phyloP scores from a whole-genome alignment of 2,113 vertebrate genomes.

The Bambusicola thoracicus region DNA sequence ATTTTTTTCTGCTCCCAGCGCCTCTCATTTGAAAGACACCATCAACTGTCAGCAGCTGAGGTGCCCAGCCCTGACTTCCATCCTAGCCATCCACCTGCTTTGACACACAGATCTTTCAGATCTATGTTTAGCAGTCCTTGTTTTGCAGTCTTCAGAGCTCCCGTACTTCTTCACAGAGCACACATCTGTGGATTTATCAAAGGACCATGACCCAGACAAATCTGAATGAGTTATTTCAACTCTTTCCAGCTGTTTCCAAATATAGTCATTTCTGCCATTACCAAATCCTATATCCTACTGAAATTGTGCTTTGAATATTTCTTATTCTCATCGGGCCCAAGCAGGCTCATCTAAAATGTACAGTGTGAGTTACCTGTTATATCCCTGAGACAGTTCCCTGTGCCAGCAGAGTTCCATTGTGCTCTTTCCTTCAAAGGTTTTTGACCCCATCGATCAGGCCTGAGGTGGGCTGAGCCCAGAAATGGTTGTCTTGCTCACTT shows the following conservation, averaged over 20 bases:
- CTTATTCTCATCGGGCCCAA: background rate
- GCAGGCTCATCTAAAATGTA: background rate
- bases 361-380: background rate
- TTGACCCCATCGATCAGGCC: background rate
- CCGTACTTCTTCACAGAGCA: background rate
- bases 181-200: background rate
- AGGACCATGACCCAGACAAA: background rate
- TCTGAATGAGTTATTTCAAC: background rate
- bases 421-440: background rate
- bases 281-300: background rate
- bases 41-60: accelerated
- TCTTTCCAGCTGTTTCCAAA: background rate
- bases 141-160: background rate
- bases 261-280: background rate
- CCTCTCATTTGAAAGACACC: background rate
- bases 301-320: background rate
- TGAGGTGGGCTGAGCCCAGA: accelerated
- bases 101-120: background rate
- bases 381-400: background rate
- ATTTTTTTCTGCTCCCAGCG: background rate
- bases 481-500: background rate
- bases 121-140: background rate
- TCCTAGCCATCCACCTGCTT: background rate
- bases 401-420: background rate
- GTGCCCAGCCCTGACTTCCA: background rate